Conservation (phyloP, 1,140 invertebrate species). For the Phthorimaea operculella region DNA sequence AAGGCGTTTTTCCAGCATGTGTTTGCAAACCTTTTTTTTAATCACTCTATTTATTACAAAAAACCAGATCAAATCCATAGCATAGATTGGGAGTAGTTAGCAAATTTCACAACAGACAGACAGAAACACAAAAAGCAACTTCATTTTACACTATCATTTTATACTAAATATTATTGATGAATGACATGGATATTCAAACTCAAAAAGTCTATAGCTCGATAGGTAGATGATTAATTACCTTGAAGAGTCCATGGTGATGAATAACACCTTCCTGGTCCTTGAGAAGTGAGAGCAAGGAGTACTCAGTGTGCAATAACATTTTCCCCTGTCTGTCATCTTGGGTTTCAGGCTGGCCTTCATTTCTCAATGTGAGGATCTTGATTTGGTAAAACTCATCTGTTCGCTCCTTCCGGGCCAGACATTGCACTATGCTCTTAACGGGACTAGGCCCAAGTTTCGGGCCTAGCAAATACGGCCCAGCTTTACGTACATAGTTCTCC, state of each 20-base stretch:
- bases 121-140: no score
- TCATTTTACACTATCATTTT: no score
- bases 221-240: no score
- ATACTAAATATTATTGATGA: no score
- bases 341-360: constrained; percentile 72
- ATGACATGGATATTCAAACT: no score
- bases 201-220: no score
- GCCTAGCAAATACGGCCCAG: constrained; percentile 79
- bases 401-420: constrained; percentile 77
- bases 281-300: constrained; percentile 78
- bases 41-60: no score
- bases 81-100: no score
- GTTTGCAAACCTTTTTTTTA: no score
- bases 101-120: no score
- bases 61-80: no score
- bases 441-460: constrained; percentile 80
- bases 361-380: constrained; percentile 74
- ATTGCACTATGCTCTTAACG: constrained; percentile 83
- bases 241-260: constrained; percentile 84
- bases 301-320: constrained; percentile 85
- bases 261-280: constrained; percentile 80
- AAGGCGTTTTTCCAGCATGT: no score
- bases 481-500: constrained; percentile 65
- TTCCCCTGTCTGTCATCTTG: constrained; percentile 85
- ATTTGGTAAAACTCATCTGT: constrained; percentile 82